phyloP scores from a whole-genome alignment of 2,113 vertebrate species.

The Petromus typicus region DNA sequence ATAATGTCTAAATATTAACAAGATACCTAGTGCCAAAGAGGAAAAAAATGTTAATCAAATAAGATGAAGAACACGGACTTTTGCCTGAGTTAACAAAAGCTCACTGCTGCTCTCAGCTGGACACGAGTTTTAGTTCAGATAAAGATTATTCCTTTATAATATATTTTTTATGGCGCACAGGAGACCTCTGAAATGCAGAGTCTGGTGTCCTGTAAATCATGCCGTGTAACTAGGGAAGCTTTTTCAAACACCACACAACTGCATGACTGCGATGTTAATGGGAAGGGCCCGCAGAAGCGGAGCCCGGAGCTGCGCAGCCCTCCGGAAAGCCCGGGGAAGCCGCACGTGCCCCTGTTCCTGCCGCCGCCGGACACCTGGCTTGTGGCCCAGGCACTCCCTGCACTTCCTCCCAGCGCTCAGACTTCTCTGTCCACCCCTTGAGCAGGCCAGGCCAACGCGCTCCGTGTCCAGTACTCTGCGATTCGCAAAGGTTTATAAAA shows the following conservation, averaged over 20 bases:
- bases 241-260: slow-evolving; percentile 76
- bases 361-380: too few relatives aligned
- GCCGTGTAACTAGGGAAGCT: slow-evolving; percentile 78
- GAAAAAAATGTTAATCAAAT: slow-evolving; percentile 69
- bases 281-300: slow-evolving; percentile 58
- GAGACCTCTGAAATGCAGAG: slow-evolving; percentile 86
- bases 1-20: slow-evolving; percentile 79
- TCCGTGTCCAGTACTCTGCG: background rate
- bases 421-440: background rate
- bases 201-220: slow-evolving; percentile 85
- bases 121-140: slow-evolving; percentile 81
- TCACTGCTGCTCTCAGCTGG: slow-evolving; percentile 98
- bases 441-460: background rate
- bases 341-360: too few relatives aligned
- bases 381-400: background rate
- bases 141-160: slow-evolving; percentile 86
- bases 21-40: slow-evolving; percentile 68
- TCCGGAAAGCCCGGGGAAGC: too few relatives aligned
- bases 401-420: too few relatives aligned
- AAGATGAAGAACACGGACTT: slow-evolving; percentile 73
- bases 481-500: slow-evolving; percentile 2
- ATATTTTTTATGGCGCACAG: slow-evolving; percentile 85
- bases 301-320: too few relatives aligned
- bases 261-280: slow-evolving; percentile 71
- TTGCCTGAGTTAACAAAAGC: slow-evolving; percentile 87